phyloP scores from a whole-genome alignment of 2,113 vertebrate species.

The Sarotherodon lohbergeri region DNA sequence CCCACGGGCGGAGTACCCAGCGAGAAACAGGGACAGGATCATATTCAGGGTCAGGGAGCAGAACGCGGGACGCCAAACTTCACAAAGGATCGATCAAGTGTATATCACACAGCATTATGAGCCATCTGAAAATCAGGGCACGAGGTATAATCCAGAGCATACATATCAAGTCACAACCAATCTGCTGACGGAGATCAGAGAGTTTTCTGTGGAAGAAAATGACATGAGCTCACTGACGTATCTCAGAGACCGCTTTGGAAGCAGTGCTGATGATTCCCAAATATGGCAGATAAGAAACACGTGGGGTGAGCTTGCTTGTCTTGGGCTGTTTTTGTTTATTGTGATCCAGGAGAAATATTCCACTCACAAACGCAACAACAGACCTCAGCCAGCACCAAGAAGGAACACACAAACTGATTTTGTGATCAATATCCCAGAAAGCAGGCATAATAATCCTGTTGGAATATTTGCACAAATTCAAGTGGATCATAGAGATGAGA shows the following conservation, averaged over 20 bases:
- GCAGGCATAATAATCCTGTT: neutral
- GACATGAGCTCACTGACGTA: neutral
- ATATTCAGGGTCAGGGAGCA: conserved; percentile 30
- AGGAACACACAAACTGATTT: neutral
- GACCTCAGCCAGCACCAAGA: neutral
- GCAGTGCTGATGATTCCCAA: neutral
- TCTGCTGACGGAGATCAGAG: conserved; percentile 37
- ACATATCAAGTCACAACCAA: conserved; percentile 40
- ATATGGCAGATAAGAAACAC: neutral
- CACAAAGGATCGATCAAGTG: conserved; percentile 16
- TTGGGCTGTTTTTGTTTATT: conserved; percentile 52
- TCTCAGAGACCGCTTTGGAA: conserved; percentile 30
- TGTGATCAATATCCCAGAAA: conserved; percentile 12
- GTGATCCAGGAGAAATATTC: conserved; percentile 20
- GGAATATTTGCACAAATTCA: neutral
- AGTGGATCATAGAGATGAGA: neutral
- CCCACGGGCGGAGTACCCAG: neutral
- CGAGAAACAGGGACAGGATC: conserved; percentile 49
- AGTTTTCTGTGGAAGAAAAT: conserved; percentile 14
- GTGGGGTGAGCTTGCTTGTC: conserved; percentile 37
- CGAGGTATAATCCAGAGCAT: conserved; percentile 31
- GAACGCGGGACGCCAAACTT: neutral
- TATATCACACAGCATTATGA: conserved; percentile 60
- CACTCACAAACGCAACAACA: neutral
- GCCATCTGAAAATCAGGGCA: neutral